Base-by-base conservation (phyloP, 2,888 invertebrate genomes). In the Lypha dubia region DNA sequence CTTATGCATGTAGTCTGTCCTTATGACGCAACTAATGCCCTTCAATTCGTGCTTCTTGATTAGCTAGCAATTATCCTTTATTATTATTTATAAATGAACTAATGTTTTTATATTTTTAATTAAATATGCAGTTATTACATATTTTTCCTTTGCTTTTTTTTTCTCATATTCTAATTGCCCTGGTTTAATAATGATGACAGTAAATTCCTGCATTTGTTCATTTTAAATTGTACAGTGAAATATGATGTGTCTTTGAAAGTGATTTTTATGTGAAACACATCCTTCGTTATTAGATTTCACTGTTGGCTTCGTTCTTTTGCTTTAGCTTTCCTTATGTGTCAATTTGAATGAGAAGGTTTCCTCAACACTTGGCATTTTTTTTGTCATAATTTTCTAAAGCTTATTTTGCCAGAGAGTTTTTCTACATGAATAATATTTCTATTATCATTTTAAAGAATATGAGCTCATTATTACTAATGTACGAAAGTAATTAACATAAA, bases 31-130 rank as follows among this genome's bases (percentile, higher is more conserved):
- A n/a, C n/a, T n/a, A 13, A n/a, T 38, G 15, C 7, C n/a, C n/a
- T 38, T 35, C 5, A 24, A 0, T 13, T 44, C 3, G n/a, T 44
- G 0, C 11, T 62, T 62, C 38, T 62, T 35, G 24, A 41, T 24
- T 74, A 24, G 8, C 51, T 74, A 24, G 8, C 51, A 62, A 62
- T 74, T 38, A 17, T 49, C 49, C 15, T 15, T 28, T 38, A 0
- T 20, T 62, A 9, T 22, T 35, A 6, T 38, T 32, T 41, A 17
- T 24, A 15, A 51, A 11, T 17, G 11, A 17, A 8, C 4, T 32
- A n/a, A n/a, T n/a, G n/a, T n/a, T 60, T 73, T 17, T 15, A 58
- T 60, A 56, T 60, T 71, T 58, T 62, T 62, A 62, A 62, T 74
- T 62, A 74, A 46, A 44, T 38, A 24, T 38, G 13, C 38, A 38